Evolutionary conservation across 2,888 invertebrate genomes (phyloP), one percentile per base, ranked within the genome.

Genomic region (Cosmorhoe ocellata): DNA sequence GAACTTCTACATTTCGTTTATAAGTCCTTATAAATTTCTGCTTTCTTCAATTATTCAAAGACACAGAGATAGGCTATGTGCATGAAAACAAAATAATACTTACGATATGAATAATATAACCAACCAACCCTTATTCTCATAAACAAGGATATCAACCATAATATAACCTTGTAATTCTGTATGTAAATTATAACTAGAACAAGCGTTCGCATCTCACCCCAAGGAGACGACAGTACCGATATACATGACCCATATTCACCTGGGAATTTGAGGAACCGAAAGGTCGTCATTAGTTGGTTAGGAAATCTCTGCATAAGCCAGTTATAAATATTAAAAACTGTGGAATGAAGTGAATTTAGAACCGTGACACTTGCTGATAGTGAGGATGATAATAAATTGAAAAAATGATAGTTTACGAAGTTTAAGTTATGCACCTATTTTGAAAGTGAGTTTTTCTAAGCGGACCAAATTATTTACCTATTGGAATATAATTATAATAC

Each of bases 181-280:
- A 89, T 89, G 88, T 87, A 89, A 89, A 89, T 89, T 89, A 82
- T 78, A 80, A 80, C 80, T 86, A 76, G 72, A 78, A 74, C 78
- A 84, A 82, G 83, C 77, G 82, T 81, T 82, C 71, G 64, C 69
- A 69, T 78, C 75, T 76, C 76, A 81, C 82, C 84, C 83, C 77
- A 76, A 71, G 71, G 81, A 82, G 77, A 81, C 76, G 72, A 33
- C 24, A 48, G 59, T 32, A 28, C 79, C 76, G 77, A 41, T 47
- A 44, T 62, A 56, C 55, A 49, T 65, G 80, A 67, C 51, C 79
- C 58, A 41, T 56, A 54, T 50, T 48, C 28, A 42, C 43, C 50
- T 46, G 51, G 57, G 38, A 50, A 40, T 52, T 56, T 51, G 43
- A 56, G 48, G 59, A 68, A 40, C 65, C 64, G 42, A 28, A 34